A percentile compares a stretch with the other conserved stretches of the same genome.
These are phyloP conservation scores for Epicampocera succincta DNA, from an alignment of 2,888 invertebrate species.

Conservation along the genomic window DNA sequence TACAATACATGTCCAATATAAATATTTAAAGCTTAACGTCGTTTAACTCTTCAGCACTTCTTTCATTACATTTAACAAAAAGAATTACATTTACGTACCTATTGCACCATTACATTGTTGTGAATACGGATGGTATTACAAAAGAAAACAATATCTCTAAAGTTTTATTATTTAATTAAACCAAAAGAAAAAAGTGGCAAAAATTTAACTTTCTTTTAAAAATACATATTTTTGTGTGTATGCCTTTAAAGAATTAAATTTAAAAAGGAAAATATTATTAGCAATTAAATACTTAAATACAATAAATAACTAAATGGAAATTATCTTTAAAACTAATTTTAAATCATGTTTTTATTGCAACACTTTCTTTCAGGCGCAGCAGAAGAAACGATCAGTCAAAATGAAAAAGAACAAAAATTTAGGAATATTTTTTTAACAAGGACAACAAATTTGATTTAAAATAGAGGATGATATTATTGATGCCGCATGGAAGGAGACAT, in stretches of 20 bases:
- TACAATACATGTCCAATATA: slow-evolving; percentile 46
- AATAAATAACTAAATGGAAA: slow-evolving; percentile 39
- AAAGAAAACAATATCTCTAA: slow-evolving; percentile 12
- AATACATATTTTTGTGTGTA: slow-evolving; percentile 63
- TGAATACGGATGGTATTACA: slow-evolving; percentile 44
- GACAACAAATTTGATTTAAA: background rate
- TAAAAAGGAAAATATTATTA: slow-evolving; percentile 46
- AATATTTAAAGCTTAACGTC: slow-evolving; percentile 38
- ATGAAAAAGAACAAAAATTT: no score
- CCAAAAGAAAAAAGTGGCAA: slow-evolving; percentile 41
- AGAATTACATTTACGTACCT: background rate
- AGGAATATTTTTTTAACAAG: no score
- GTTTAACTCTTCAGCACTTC: slow-evolving; percentile 47
- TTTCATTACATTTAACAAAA: slow-evolving; percentile 35
- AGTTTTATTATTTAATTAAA: slow-evolving; percentile 9
- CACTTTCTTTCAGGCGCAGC: no score
- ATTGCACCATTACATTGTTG: slow-evolving; percentile 62
- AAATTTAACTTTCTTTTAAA: slow-evolving; percentile 46
- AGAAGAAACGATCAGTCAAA: no score
- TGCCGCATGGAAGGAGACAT: no score
- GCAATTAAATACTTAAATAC: slow-evolving; percentile 45
- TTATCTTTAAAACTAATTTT: slow-evolving; percentile 22
- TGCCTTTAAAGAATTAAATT: slow-evolving; percentile 18
- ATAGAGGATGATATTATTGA: no score
- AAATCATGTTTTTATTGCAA: background rate